phyloP scores from a whole-genome alignment of 2,113 vertebrate genomes.

The Lucifuga dentata region DNA sequence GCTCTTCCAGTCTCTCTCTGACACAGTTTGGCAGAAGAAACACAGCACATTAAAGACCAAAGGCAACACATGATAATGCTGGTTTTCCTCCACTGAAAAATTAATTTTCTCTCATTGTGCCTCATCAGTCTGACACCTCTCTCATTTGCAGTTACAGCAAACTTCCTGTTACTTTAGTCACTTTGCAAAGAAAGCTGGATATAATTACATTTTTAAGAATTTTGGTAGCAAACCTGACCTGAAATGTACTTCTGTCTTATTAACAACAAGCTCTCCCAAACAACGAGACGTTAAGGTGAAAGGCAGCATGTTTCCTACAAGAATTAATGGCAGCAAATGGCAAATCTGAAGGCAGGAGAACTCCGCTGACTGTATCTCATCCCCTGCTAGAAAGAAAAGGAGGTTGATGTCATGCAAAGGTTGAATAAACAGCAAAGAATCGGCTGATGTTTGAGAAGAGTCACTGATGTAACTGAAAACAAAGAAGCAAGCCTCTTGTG shows the following conservation, averaged over 20 bases:
- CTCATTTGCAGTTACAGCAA: not conserved
- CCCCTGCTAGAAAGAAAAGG: conserved; percentile 9
- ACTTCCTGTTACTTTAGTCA: no score
- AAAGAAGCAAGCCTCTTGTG: conserved; percentile 44
- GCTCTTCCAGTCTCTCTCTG: conserved; percentile 7
- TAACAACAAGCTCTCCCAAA: no score
- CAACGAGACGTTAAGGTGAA: no score
- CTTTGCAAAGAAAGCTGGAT: no score
- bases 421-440: conserved; percentile 27
- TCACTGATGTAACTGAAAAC: conserved; percentile 29
- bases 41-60: conserved; percentile 1
- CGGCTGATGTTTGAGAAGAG: conserved; percentile 7
- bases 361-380: not conserved
- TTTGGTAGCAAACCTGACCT: no score
- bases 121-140: not conserved
- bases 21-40: not conserved
- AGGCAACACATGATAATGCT: conserved; percentile 2
- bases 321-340: conserved; percentile 18
- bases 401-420: conserved; percentile 5
- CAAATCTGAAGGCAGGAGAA: not conserved
- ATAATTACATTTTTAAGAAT: no score
- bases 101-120: not conserved
- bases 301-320: no score
- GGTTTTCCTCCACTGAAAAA: not conserved
- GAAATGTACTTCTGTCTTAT: no score